A percentile compares a stretch with the other conserved stretches of the same genome.
These are phyloP conservation scores for Centropus bengalensis DNA, from an alignment of 2,113 vertebrate genomes.

Conservation along the genomic window DNA sequence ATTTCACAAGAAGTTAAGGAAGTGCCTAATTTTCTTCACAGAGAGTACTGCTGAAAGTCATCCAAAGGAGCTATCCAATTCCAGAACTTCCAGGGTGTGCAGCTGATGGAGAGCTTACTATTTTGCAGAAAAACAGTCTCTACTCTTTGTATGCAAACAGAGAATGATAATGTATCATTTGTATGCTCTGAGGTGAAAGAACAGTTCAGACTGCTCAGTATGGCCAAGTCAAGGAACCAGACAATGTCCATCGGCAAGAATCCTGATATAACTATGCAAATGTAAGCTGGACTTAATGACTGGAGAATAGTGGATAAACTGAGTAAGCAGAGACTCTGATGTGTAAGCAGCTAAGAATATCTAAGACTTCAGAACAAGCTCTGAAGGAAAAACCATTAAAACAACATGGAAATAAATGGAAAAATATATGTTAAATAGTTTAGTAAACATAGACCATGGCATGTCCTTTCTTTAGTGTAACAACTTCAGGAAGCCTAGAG, in stretches of 20 bases:
- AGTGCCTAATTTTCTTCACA: not conserved
- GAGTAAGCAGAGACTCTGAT: not conserved
- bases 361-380: not conserved
- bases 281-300: not conserved
- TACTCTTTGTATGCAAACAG: not conserved
- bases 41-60: not conserved
- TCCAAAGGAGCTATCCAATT: not conserved
- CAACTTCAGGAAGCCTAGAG: not conserved
- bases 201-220: not conserved
- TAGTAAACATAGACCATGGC: not conserved
- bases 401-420: not conserved
- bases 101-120: not conserved
- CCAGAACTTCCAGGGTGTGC: not conserved
- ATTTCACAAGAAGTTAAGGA: not conserved
- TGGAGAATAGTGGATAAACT: not conserved
- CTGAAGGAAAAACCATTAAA: not conserved
- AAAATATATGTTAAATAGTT: not conserved
- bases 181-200: not conserved
- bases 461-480: not conserved
- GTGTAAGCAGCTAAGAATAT: not conserved
- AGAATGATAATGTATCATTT: not conserved
- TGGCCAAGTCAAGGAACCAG: not conserved
- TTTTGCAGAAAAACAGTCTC: not conserved
- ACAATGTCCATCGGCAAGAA: not conserved
- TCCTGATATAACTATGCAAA: not conserved